Base-by-base conservation (phyloP, 2,888 invertebrate species). In the Platynereis dumerilii region DNA sequence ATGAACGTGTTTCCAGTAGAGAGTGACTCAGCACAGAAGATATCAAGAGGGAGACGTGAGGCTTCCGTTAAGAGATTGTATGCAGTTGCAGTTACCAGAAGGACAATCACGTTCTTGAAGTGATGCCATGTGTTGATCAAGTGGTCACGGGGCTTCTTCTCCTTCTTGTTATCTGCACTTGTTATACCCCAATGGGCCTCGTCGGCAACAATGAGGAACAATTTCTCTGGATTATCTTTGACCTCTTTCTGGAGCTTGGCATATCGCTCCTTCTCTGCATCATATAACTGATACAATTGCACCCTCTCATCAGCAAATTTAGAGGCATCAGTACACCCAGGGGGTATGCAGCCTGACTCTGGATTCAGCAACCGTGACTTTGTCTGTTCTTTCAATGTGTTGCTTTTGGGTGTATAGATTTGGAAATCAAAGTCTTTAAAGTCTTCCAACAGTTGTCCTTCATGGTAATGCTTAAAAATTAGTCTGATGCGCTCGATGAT, bases 351-450 rank as follows among this genome's bases (percentile, higher is more conserved):
- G 22, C 48, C 64, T 17, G 58, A 28, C 20, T 45, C 58, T 48
- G 48, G 29, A 39, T 57, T 28, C n/a, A 22, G 17, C 15, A 64
- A 39, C n/a, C 64, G 27, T 15, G 5, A 34, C 44, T 39, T 29
- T 17, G 64, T 64, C 54, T 64, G 64, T 15, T 10, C 44, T 42
- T 64, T 26, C 10, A 64, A 45, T 59, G 59, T 64, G 39, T 53
- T 54, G 22, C 42, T 29, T 12, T 12, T 20, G 17, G 63, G 44
- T 20, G 63, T 63, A 39, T 63, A 63, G 22, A 63, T 57, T 26
- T 63, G 63, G n/a, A 63, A 63, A 20, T 57, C 45, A 63, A 63
- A 63, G 7, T 56, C 27, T n/a, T 34, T 63, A 42, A 57, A 63
- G 20, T 24, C 24, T 22, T 52, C 52, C 17, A 22, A n/a, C n/a